phyloP scores from a whole-genome alignment of 2,113 vertebrate genomes.

The Aegotheles bennettii region DNA sequence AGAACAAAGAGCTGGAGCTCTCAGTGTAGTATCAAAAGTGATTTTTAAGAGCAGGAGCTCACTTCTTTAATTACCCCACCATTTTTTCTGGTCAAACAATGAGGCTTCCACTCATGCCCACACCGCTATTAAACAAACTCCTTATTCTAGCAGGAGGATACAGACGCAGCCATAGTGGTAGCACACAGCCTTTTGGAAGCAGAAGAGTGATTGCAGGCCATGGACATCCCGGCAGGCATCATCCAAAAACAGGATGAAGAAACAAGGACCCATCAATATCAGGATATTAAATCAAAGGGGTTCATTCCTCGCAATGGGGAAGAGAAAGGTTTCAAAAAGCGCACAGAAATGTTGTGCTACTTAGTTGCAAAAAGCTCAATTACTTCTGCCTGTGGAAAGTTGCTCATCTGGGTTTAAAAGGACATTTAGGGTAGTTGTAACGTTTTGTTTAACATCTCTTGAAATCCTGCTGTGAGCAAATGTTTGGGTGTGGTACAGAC shows the following conservation, averaged over 20 bases:
- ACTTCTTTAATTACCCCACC: neutral
- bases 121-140: neutral
- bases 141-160: neutral
- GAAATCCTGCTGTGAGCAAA: neutral
- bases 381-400: neutral
- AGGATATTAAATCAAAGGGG: neutral
- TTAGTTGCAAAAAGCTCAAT: neutral
- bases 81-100: slow-evolving; percentile 11
- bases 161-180: neutral
- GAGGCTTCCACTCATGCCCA: neutral
- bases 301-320: neutral
- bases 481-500: neutral
- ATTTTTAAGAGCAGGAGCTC: neutral
- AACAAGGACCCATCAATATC: neutral
- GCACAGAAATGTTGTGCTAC: neutral
- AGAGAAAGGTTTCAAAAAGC: neutral
- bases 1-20: neutral
- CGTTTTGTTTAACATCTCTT: neutral
- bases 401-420: neutral
- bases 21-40: neutral
- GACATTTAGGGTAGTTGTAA: neutral
- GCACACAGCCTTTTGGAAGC: neutral
- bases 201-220: too few species aligned
- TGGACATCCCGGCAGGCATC: neutral
- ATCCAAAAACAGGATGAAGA: neutral